These are phyloP conservation scores for Plagodis pulveraria DNA, from an alignment of 2,888 invertebrate genomes.

Conservation along the genomic window DNA sequence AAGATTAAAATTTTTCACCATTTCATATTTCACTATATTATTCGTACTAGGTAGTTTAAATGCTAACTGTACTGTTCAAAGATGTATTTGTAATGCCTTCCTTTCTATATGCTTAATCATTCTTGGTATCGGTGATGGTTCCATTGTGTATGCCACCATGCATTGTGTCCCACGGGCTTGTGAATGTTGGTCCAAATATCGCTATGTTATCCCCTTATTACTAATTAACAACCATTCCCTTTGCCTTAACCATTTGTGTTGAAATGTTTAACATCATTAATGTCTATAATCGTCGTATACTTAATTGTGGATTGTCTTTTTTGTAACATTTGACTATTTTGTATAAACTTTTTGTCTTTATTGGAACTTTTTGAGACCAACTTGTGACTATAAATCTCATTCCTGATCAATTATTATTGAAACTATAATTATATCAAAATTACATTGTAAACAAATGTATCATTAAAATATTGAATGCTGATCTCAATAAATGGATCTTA, in stretches of 20 bases:
- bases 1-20: constrained; percentile 26
- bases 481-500: not conserved
- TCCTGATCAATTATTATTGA: too few species aligned
- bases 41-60: constrained; percentile 28
- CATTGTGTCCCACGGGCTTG: constrained; percentile 53
- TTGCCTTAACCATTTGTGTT: constrained; percentile 4
- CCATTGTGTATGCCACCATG: constrained; percentile 69
- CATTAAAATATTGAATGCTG: not conserved
- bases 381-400: too few species aligned
- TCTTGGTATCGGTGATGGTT: constrained; percentile 84
- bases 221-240: constrained; percentile 23
- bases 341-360: not conserved
- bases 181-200: constrained; percentile 57
- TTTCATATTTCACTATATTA: constrained; percentile 29
- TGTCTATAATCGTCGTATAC: not conserved
- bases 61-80: constrained; percentile 27
- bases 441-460: too few species aligned
- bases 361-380: too few species aligned
- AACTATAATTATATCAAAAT: too few species aligned
- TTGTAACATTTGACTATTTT: not conserved
- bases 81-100: constrained; percentile 68
- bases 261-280: constrained; percentile 4
- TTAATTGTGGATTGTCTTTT: not conserved
- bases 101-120: constrained; percentile 81
- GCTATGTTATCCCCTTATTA: constrained; percentile 41